These are phyloP conservation scores for Tuberolachnus salignus DNA, from an alignment of 2,888 invertebrate species.

Conservation along the genomic window DNA sequence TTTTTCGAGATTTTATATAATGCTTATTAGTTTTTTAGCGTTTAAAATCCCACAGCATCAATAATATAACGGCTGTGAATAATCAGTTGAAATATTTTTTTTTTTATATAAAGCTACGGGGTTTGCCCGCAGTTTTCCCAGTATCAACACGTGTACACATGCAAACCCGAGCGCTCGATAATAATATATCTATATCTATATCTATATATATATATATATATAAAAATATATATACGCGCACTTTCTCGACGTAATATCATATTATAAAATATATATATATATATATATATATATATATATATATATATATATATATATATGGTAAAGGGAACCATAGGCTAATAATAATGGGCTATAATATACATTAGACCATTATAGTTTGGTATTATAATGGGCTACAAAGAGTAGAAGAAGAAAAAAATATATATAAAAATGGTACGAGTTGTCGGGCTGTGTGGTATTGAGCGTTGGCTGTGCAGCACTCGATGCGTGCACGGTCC, in stretches of 20 bases:
- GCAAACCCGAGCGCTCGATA: background rate
- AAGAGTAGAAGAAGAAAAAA: conserved; percentile 38
- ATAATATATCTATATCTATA: background rate
- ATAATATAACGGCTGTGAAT: background rate
- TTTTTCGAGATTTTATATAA: too few species aligned
- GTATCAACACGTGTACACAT: background rate
- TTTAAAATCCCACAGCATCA: background rate
- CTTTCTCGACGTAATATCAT: conserved; percentile 43
- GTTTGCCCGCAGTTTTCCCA: background rate
- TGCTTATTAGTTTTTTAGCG: too few species aligned
- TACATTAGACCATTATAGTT: conserved; percentile 53
- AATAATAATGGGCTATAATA: conserved; percentile 52
- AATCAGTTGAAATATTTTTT: too few species aligned
- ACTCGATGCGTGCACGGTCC: conserved; percentile 53
- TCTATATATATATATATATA: background rate
- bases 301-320: too few species aligned
- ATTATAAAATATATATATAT: conserved; percentile 24
- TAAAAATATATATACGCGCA: conserved; percentile 4
- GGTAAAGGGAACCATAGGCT: too few species aligned
- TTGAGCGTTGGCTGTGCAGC: conserved; percentile 32
- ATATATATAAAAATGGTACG: conserved; percentile 37
- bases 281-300: too few species aligned
- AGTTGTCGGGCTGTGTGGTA: conserved; percentile 56
- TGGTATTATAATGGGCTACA: conserved; percentile 55
- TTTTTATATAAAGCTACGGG: too few species aligned